phyloP scores from a whole-genome alignment of 2,888 invertebrate genomes.

The Cephus pulcher region DNA sequence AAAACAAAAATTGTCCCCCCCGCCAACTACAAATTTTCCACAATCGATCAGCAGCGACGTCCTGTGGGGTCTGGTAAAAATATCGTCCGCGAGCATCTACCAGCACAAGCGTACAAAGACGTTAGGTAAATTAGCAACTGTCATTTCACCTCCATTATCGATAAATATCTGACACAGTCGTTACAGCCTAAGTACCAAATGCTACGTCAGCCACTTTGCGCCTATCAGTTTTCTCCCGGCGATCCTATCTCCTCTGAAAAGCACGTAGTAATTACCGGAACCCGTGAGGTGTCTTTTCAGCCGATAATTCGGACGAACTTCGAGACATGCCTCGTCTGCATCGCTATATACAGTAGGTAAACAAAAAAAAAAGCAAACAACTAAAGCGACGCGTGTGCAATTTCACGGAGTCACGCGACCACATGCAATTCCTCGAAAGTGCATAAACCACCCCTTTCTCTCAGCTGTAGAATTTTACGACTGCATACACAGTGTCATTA shows the following conservation, averaged over 20 bases:
- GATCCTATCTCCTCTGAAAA: conserved; percentile 11
- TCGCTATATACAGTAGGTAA: no score
- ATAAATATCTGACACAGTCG: not conserved
- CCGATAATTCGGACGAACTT: conserved; percentile 1
- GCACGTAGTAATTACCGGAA: conserved; percentile 25
- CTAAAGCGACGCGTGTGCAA: conserved; percentile 25
- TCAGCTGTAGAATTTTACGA: not conserved
- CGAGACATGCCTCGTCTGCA: conserved; percentile 2
- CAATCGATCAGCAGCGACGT: not conserved
- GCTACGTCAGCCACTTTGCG: not conserved
- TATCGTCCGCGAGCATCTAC: not conserved
- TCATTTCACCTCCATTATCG: not conserved
- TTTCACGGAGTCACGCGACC: conserved; percentile 41
- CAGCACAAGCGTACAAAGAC: not conserved
- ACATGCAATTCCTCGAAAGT: conserved; percentile 40
- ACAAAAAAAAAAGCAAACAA: not conserved
- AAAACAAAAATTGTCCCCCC: not conserved
- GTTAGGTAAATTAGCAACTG: not conserved
- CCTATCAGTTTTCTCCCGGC: not conserved
- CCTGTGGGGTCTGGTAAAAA: not conserved
- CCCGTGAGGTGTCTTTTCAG: conserved; percentile 30
- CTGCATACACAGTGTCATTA: not conserved
- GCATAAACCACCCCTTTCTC: not conserved
- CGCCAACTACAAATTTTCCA: not conserved
- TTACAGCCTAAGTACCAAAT: not conserved